phyloP scores from a whole-genome alignment of 2,113 vertebrate genomes.

The Paramisgurnus dabryanus region DNA sequence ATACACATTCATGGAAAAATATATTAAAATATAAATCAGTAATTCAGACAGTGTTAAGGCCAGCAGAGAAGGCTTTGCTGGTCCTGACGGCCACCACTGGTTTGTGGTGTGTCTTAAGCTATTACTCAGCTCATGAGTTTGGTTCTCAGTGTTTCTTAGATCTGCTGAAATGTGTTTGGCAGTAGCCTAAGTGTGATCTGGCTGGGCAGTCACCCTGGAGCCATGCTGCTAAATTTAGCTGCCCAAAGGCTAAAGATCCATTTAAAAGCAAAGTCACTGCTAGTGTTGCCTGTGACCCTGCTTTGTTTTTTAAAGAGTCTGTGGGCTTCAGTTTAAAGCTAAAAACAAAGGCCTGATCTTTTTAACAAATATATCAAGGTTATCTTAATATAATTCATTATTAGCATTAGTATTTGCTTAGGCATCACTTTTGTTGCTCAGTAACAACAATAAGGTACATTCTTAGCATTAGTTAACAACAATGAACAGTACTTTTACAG shows the following conservation, averaged over 20 bases:
- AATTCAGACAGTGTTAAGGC: too few relatives aligned
- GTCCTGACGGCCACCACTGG: too few relatives aligned
- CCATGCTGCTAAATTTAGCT: conserved; percentile 47
- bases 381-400: too few relatives aligned
- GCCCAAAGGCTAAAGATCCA: background rate
- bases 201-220: conserved; percentile 27
- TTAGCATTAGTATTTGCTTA: too few relatives aligned
- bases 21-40: too few relatives aligned
- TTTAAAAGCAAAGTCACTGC: conserved; percentile 5
- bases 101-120: background rate
- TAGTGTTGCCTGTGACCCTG: background rate
- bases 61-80: too few relatives aligned
- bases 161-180: conserved; percentile 2
- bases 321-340: background rate
- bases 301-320: background rate
- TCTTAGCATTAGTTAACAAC: too few relatives aligned
- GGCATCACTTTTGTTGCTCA: background rate
- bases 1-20: too few relatives aligned
- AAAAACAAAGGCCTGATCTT: background rate
- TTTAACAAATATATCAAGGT: too few relatives aligned
- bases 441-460: too few relatives aligned
- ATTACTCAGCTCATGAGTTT: background rate
- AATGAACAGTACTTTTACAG: too few relatives aligned
- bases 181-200: background rate
- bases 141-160: too few relatives aligned